Evolutionary conservation across 2,888 invertebrate species (phyloP).

Genomic region (Callyntrura guangdongensis): DNA sequence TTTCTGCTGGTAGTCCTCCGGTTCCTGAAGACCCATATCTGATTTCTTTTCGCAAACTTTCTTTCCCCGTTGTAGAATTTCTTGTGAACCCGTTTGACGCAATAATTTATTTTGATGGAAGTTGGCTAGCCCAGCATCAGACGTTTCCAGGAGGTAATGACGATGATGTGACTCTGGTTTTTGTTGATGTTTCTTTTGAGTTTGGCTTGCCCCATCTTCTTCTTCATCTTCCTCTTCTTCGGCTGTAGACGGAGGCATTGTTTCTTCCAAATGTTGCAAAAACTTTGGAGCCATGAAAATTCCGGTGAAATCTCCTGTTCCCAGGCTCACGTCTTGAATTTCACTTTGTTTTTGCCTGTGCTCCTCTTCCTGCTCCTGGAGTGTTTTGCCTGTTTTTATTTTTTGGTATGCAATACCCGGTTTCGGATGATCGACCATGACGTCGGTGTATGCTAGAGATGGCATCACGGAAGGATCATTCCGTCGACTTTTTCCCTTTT

Average conservation of each 20-base stretch:
- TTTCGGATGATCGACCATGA: constrained; percentile 67
- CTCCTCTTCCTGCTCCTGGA: constrained; percentile 40
- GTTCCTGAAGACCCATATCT: constrained; percentile 36
- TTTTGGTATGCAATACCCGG: constrained; percentile 74
- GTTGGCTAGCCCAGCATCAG: constrained; percentile 19
- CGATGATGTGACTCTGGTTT: constrained; percentile 4
- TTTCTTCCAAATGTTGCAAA: constrained; percentile 70
- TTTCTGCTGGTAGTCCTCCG: background rate
- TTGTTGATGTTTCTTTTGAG: background rate
- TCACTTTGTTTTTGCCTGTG: constrained; percentile 38
- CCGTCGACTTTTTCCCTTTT: constrained; percentile 13
- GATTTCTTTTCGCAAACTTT: constrained; percentile 44
- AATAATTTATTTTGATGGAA: constrained; percentile 50
- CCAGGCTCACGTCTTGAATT: constrained; percentile 62
- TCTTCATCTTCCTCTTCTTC: constrained; percentile 3
- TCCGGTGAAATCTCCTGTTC: constrained; percentile 58
- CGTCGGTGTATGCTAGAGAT: constrained; percentile 51
- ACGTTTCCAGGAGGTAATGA: constrained; percentile 13
- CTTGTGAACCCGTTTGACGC: constrained; percentile 1
- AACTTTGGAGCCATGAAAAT: constrained; percentile 74
- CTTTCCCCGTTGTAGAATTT: background rate
- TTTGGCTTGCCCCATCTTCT: too few relatives aligned
- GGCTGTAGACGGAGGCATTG: constrained; percentile 64
- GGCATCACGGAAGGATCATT: constrained; percentile 46
- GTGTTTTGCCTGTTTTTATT: constrained; percentile 52